These are phyloP conservation scores for Nannospalax galili DNA, from an alignment of 2,113 vertebrate genomes.

Conservation along the genomic window DNA sequence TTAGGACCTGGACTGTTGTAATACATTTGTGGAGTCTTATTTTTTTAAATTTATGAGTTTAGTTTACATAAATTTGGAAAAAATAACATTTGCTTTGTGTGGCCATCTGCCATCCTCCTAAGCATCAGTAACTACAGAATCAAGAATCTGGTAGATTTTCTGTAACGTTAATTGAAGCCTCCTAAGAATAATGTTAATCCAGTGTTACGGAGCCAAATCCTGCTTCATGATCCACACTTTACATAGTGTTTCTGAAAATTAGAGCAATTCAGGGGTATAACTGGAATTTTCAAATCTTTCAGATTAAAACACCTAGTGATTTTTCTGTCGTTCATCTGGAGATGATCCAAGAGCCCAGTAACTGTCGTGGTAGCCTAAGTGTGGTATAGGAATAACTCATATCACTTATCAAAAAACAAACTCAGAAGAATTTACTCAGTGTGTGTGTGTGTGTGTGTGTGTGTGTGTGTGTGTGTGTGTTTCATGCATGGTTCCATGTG, in stretches of 20 bases:
- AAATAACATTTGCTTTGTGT: slow-evolving; percentile 86
- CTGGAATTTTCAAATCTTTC: slow-evolving; percentile 75
- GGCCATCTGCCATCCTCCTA: slow-evolving; percentile 86
- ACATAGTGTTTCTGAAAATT: slow-evolving; percentile 77
- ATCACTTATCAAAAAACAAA: neutral
- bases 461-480: neutral
- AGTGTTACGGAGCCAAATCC: slow-evolving; percentile 84
- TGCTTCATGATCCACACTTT: slow-evolving; percentile 82
- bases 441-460: neutral
- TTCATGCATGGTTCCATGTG: neutral
- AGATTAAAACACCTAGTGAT: slow-evolving; percentile 72
- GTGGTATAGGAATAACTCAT: neutral
- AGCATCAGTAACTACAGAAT: slow-evolving; percentile 83
- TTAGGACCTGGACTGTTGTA: slow-evolving; percentile 53
- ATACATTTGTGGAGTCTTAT: slow-evolving; percentile 80
- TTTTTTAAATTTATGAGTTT: slow-evolving; percentile 83
- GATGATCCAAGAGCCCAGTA: slow-evolving; percentile 14
- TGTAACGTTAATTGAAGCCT: slow-evolving; percentile 85
- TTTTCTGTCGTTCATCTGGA: slow-evolving; percentile 64
- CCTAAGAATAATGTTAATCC: slow-evolving; percentile 88
- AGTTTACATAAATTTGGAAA: slow-evolving; percentile 86
- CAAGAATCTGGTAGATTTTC: slow-evolving; percentile 84
- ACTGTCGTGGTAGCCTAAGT: neutral
- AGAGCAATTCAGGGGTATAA: slow-evolving; percentile 74
- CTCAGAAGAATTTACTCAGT: neutral